A percentile compares a stretch with the other conserved stretches of the same genome.
These are phyloP conservation scores for Rotaria macrura DNA, from an alignment of 2,888 invertebrate species.

Conservation along the genomic window DNA sequence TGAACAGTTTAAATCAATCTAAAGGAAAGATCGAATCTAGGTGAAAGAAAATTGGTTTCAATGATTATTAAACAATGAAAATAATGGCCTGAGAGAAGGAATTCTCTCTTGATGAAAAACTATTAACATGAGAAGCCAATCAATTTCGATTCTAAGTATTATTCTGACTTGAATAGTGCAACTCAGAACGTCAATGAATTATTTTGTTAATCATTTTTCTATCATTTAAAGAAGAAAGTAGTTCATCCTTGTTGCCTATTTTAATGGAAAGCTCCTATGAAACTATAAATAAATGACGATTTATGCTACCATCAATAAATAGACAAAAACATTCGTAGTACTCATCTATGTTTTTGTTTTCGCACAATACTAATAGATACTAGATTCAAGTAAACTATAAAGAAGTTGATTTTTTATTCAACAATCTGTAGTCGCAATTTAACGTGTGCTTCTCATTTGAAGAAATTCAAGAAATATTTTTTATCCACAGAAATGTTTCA, in stretches of 20 bases:
- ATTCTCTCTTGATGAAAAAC: neutral
- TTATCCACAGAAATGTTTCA: neutral
- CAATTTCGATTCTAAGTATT: too few relatives aligned
- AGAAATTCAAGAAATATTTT: neutral
- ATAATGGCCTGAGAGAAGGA: neutral
- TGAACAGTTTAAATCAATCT: neutral
- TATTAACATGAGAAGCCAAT: neutral
- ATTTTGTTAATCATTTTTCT: neutral
- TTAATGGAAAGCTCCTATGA: neutral
- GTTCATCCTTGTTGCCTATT: neutral
- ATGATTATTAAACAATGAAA: neutral
- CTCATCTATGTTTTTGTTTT: too few relatives aligned
- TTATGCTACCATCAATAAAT: too few relatives aligned
- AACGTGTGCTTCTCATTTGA: neutral
- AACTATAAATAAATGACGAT: too few relatives aligned
- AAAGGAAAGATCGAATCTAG: neutral
- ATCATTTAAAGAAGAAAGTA: neutral
- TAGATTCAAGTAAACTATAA: too few relatives aligned
- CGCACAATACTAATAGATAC: too few relatives aligned
- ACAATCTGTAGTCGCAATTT: neutral
- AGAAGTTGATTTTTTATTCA: too few relatives aligned
- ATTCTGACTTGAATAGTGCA: too few relatives aligned
- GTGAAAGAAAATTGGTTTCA: neutral
- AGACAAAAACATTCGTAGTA: too few relatives aligned
- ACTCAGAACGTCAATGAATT: constrained; percentile 2